A percentile compares a stretch with the other conserved stretches of the same genome.
Conservation (phyloP, 2,888 invertebrate species). For the Erynnis tages region DNA sequence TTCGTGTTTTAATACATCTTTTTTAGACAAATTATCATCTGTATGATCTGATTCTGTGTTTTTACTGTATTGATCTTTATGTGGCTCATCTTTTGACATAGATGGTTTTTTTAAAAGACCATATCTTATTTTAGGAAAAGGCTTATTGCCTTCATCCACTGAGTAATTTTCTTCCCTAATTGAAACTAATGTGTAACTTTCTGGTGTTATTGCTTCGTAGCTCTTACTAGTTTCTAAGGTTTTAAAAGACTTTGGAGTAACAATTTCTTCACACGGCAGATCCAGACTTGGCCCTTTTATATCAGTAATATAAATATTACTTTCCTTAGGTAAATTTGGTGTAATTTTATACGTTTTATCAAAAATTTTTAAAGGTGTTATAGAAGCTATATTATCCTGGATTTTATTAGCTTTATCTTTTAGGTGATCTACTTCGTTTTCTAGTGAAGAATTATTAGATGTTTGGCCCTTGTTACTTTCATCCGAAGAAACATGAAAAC, state of each 20-base stretch:
- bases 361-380: neutral
- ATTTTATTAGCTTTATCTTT: constrained; percentile 8
- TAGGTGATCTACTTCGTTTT: neutral
- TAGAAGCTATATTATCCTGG: constrained; percentile 2
- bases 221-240: neutral
- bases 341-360: neutral
- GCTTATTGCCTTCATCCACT: neutral
- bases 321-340: no score
- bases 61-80: neutral
- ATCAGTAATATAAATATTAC: no score
- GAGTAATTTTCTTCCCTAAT: constrained; percentile 10
- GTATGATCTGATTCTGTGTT: neutral
- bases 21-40: neutral
- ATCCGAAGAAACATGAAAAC: no score
- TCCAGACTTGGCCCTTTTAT: no score
- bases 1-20: neutral
- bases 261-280: no score
- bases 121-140: constrained; percentile 5
- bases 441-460: neutral
- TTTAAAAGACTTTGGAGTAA: neutral
- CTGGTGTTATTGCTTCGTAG: neutral
- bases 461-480: constrained; percentile 1
- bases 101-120: constrained; percentile 6
- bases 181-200: constrained; percentile 9
- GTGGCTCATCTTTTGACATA: neutral